phyloP scores from a whole-genome alignment of 2,113 vertebrate species.

The Nipponia nippon region DNA sequence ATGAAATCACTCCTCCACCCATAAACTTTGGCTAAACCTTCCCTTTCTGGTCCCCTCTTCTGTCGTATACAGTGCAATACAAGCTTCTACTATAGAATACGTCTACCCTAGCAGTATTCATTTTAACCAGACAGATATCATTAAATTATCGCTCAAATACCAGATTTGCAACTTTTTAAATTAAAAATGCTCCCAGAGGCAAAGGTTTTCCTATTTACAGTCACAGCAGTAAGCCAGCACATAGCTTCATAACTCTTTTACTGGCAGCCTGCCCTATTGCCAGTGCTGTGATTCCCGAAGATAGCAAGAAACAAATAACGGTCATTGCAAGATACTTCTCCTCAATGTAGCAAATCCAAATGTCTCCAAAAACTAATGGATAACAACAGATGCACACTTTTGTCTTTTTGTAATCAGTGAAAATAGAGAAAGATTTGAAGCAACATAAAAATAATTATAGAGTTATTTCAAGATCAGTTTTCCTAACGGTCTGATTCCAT shows the following conservation, averaged over 20 bases:
- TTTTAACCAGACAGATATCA: not conserved
- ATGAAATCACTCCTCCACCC: slow-evolving; percentile 41
- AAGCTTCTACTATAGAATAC: not conserved
- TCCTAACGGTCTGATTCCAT: no score
- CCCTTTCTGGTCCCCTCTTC: not conserved
- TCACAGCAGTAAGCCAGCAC: not conserved
- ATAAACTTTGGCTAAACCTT: slow-evolving; percentile 53
- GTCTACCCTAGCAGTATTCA: not conserved
- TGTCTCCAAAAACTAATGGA: not conserved
- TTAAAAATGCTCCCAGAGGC: slow-evolving; percentile 2
- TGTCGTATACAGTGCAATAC: not conserved
- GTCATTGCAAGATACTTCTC: not conserved
- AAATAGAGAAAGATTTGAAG: not conserved
- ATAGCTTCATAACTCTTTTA: not conserved
- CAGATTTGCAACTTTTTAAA: not conserved
- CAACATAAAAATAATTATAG: not conserved
- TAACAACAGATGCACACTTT: not conserved
- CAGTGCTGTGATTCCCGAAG: not conserved
- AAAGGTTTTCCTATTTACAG: not conserved
- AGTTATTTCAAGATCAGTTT: not conserved
- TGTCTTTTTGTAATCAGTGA: not conserved
- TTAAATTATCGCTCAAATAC: not conserved
- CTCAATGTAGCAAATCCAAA: not conserved
- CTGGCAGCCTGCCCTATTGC: not conserved
- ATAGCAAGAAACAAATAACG: not conserved